A percentile compares a stretch with the other conserved stretches of the same genome.
These are phyloP conservation scores for Cryptotermes secundus DNA, from an alignment of 1,140 invertebrate genomes.

Conservation along the genomic window DNA sequence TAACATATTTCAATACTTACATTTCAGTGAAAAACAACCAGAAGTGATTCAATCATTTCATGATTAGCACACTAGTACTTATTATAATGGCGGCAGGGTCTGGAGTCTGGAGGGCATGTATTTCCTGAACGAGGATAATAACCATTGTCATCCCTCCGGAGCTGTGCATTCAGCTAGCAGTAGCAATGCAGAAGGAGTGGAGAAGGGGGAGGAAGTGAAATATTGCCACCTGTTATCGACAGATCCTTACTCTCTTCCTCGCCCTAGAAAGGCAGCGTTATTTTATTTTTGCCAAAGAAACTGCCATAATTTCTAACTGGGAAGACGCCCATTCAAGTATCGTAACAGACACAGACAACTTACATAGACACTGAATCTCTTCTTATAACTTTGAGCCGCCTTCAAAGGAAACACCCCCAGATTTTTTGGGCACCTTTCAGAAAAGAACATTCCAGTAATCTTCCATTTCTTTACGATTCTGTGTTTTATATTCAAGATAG, in stretches of 20 bases:
- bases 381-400: not conserved
- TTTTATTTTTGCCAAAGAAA: constrained; percentile 12
- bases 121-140: not conserved
- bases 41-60: too few species aligned
- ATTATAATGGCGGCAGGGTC: not conserved
- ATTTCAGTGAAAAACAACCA: too few species aligned
- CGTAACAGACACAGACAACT: not conserved
- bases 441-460: too few species aligned
- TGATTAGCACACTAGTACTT: not conserved
- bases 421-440: too few species aligned
- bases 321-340: constrained; percentile 15
- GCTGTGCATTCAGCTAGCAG: not conserved
- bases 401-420: too few species aligned
- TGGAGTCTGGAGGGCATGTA: not conserved
- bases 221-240: constrained; percentile 12
- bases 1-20: too few species aligned
- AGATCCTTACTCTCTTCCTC: not conserved
- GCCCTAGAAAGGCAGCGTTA: not conserved
- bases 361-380: not conserved
- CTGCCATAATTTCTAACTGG: not conserved
- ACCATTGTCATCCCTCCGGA: not conserved
- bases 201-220: not conserved
- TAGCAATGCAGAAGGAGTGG: not conserved
- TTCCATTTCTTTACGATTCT: too few species aligned
- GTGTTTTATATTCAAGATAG: too few species aligned